These are phyloP conservation scores for Scotopteryx bipunctaria DNA, from an alignment of 2,888 invertebrate genomes.

Conservation along the genomic window DNA sequence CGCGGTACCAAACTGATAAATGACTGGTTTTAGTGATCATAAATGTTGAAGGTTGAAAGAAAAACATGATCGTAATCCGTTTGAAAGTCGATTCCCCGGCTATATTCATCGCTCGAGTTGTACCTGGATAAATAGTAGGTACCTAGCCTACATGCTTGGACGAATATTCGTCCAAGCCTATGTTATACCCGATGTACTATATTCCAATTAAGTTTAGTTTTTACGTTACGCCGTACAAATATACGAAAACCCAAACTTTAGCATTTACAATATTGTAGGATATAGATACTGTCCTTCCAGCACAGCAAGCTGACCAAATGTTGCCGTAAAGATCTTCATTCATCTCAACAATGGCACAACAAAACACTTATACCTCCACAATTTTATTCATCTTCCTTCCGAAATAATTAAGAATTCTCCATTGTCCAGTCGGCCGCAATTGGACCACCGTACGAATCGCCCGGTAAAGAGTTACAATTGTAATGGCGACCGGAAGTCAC, in stretches of 20 bases:
- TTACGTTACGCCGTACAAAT: no score
- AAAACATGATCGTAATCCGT: background rate
- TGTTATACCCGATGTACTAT: no score
- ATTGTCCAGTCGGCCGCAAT: conserved; percentile 26
- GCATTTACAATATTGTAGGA: no score
- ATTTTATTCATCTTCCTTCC: conserved; percentile 31
- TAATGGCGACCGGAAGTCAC: conserved; percentile 44
- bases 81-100: background rate
- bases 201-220: no score
- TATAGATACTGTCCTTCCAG: no score
- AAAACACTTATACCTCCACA: background rate
- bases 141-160: no score
- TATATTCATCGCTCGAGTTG: no score
- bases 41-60: background rate
- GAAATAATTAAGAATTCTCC: conserved; percentile 29
- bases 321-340: conserved; percentile 2
- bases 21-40: background rate
- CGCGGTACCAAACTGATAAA: conserved; percentile 8
- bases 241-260: no score
- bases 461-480: conserved; percentile 43
- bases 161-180: no score
- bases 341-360: conserved; percentile 20
- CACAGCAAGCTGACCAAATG: conserved; percentile 1
- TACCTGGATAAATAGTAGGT: no score
- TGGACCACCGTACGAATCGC: conserved; percentile 51